Base-by-base conservation (phyloP, 1,140 invertebrate species). In the Diabrotica virgifera region DNA sequence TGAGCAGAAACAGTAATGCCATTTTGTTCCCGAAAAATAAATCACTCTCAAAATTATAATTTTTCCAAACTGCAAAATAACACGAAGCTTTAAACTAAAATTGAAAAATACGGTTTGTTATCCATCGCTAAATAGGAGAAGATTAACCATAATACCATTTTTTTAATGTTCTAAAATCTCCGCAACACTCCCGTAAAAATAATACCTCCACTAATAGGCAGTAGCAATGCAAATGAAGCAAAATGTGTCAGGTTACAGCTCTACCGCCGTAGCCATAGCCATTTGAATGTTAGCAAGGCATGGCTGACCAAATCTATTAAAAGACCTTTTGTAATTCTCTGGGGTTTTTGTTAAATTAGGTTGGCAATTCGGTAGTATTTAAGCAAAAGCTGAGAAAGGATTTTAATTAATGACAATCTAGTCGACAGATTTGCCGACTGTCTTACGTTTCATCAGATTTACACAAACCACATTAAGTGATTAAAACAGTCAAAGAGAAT, bases 191-290 rank as follows among this genome's bases (percentile, higher is more conserved):
- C 4, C 4, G 4, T 24, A 24, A 24, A 24, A 24, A 24, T 24
- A 24, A 24, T 24, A n/a, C 36, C 36, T 36, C 55, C 36, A 36
- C 9, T 36, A 36, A 57, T 36, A 36, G 36, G 55, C 14, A 14
- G 11, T 14, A 11, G 36, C 24, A 14, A 7, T 36, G 24, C 14
- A 14, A 57, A 57, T 36, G 24, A 36, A 57, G 36, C 24, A 14
- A 57, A 57, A 57, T 57, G 55, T 57, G 55, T 57, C 55, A 57
- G 55, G 8, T 57, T 36, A n/a, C 55, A 14, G 36, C 36, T 36
- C 11, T 36, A 57, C 24, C 36, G 55, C 36, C 36, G 7, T 12
- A 14, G 24, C 24, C 24, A 24, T 24, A 24, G 24, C 24, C 24
- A 24, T 24, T 24, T 24, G 24, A 24, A 24, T 24, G 24, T 24